Conservation (phyloP, 2,888 invertebrate genomes). For the Furcula furcula region DNA sequence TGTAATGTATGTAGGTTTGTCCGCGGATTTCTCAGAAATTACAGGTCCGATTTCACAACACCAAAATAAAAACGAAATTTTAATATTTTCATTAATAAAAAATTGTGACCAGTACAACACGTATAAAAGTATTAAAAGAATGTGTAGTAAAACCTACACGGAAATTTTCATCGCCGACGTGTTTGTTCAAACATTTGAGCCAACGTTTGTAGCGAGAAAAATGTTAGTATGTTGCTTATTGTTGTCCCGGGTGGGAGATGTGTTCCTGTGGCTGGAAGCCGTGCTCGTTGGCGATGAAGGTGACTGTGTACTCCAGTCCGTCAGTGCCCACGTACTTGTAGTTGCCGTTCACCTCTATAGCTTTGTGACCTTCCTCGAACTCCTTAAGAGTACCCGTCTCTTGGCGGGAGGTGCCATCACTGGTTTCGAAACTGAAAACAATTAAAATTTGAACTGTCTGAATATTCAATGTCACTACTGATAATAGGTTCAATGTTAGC, state of each 20-base stretch:
- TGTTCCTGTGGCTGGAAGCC: conserved; percentile 79
- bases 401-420: conserved; percentile 76
- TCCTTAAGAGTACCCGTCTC: conserved; percentile 79
- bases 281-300: conserved; percentile 81
- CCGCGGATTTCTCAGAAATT: too few relatives aligned
- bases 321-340: conserved; percentile 79
- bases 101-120: conserved; percentile 21
- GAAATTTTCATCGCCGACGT: conserved; percentile 8
- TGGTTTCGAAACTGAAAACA: conserved; percentile 68
- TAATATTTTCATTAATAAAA: conserved; percentile 14
- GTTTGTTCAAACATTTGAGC: conserved; percentile 13
- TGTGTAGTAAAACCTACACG: conserved; percentile 61
- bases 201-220: conserved; percentile 10
- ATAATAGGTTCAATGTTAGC: too few relatives aligned
- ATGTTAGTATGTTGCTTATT: conserved; percentile 14
- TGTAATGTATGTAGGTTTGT: too few relatives aligned
- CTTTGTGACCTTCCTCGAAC: conserved; percentile 70
- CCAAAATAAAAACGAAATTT: not conserved
- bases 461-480: too few relatives aligned
- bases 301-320: conserved; percentile 77
- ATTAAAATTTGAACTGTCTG: too few relatives aligned
- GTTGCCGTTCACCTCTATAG: conserved; percentile 74
- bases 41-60: too few relatives aligned
- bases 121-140: conserved; percentile 25
- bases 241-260: conserved; percentile 48